Conservation (phyloP, 2,113 vertebrate genomes). For the Erinaceus europaeus region DNA sequence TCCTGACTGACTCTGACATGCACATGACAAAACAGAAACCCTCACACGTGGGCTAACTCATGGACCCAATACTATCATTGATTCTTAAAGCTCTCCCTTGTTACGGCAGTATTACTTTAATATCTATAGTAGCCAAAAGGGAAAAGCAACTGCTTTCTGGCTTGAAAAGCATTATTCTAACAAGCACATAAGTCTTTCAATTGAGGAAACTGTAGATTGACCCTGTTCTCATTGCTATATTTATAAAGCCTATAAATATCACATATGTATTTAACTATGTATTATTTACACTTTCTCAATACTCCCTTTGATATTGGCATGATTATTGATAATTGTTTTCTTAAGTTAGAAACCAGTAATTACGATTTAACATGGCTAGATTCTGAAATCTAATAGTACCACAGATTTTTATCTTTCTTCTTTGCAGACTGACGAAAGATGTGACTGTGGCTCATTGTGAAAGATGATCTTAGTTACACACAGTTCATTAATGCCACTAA, state of each 20-base stretch:
- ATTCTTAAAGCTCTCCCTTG: too few species aligned
- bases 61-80: too few species aligned
- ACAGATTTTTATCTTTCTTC: background rate
- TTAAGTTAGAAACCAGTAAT: background rate
- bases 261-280: background rate
- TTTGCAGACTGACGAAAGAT: background rate
- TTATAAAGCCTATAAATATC: background rate
- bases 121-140: background rate
- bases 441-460: constrained; percentile 40
- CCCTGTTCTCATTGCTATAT: background rate
- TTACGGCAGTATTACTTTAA: too few species aligned
- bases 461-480: constrained; percentile 20
- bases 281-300: background rate
- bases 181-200: background rate
- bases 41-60: too few species aligned
- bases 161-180: background rate
- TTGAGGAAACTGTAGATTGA: background rate
- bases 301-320: background rate
- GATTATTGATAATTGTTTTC: background rate
- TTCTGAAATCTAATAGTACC: constrained; percentile 1
- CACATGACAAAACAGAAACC: too few species aligned
- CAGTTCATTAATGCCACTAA: constrained; percentile 45
- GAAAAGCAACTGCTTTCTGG: background rate
- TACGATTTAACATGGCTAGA: background rate
- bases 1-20: too few species aligned